Evolutionary conservation across 1,140 invertebrate genomes (phyloP), one percentile per base, ranked within the genome.

Genomic region (Heliconius himera): DNA sequence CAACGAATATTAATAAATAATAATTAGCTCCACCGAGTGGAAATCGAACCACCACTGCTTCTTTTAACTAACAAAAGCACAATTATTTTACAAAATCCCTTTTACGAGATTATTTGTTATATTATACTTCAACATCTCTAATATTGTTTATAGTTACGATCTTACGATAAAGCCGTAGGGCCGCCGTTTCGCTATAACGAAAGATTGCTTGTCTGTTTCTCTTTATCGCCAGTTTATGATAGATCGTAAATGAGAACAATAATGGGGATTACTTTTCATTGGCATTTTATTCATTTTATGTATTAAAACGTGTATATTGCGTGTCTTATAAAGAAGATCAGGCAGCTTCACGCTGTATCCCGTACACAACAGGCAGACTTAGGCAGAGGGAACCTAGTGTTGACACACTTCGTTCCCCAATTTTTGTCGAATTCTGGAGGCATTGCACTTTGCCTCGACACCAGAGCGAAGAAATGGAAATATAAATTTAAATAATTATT

Each of bases 221-320:
- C 46, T 88, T 88, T 89, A 89, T 78, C 78, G 80, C 76, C 79
- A 80, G 79, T 89, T 91, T 90, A 90, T 87, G 82, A 81, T 49
- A 16, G 73, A 49, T 86, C 88, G 87, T 90, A 88, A 91, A 81
- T 76, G 70, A 56, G 77, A 77, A 82, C 76, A 83, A 87, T 84
- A 85, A 87, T 83, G 77, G 78, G 82, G 70, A 83, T 89, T 83
- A 79, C 76, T 66, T 86, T 88, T 85, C 74, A 85, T 86, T 86
- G 73, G 60, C 71, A 82, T 85, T 87, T 85, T 85, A 81, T 83
- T 78, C 33, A 74, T 20, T 79, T 49, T 56, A 74, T 26, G n/a
- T 56, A 6, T 51, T 20, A 8, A 20, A 18, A 26, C 26, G 18
- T 51, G 5, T 51, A 20, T 51, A 51, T 51, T 20, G 49, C 49